Percentiles rank a stretch among this genome's conserved stretches.
phyloP scores from a whole-genome alignment of 2,888 invertebrate genomes.

The Acanthacorydalis orientalis region DNA sequence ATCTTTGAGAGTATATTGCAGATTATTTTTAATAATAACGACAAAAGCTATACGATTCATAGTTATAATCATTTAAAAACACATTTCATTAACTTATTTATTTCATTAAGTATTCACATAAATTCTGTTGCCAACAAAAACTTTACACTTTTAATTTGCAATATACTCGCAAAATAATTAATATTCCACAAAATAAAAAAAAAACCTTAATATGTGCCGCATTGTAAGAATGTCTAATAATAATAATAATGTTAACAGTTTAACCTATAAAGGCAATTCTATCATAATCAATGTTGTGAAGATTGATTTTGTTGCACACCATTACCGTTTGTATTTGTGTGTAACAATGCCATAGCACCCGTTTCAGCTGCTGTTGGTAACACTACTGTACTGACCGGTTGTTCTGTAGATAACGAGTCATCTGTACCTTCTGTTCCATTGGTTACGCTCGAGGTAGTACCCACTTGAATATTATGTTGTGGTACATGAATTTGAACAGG shows the following conservation, averaged over 20 bases:
- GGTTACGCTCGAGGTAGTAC: constrained; percentile 8
- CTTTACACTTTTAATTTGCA: neutral
- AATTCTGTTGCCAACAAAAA: no score
- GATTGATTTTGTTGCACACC: neutral
- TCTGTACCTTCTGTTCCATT: constrained; percentile 18
- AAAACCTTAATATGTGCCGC: neutral
- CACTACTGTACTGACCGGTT: constrained; percentile 30
- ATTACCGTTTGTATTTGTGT: constrained; percentile 23
- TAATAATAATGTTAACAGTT: neutral
- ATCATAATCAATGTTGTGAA: neutral
- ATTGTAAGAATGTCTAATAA: neutral
- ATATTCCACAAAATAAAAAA: neutral
- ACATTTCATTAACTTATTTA: no score
- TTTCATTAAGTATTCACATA: no score
- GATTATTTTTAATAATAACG: no score
- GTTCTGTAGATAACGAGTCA: constrained; percentile 1
- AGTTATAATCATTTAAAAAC: no score
- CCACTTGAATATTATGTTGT: constrained; percentile 27
- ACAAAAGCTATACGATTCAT: no score
- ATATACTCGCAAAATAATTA: neutral
- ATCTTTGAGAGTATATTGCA: no score
- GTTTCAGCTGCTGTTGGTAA: constrained; percentile 33
- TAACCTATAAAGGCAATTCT: no score
- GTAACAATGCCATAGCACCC: constrained; percentile 25
- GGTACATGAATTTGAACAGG: constrained; percentile 52